Evolutionary conservation across 2,888 invertebrate species (phyloP).

Genomic region (Petrolisthes manimaculis): DNA sequence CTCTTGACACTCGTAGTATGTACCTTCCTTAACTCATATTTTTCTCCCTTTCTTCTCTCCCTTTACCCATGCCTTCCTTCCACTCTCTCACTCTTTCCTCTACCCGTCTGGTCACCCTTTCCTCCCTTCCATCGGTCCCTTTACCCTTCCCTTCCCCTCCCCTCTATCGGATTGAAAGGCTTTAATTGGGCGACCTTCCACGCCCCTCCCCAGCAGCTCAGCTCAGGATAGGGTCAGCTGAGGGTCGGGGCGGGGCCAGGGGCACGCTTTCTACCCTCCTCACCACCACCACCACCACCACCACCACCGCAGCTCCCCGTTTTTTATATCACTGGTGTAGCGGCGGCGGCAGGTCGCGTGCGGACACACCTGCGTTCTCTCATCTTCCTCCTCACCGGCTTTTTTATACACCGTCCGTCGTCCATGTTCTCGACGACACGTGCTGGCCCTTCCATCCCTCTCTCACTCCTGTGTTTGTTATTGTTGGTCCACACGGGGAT

Average conservation of each 20-base stretch:
- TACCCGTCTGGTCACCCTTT: constrained; percentile 13
- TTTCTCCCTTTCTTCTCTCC: too few relatives aligned
- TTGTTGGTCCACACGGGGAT: too few relatives aligned
- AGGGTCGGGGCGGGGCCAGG: constrained; percentile 38
- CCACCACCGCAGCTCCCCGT: constrained; percentile 34
- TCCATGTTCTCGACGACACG: not conserved
- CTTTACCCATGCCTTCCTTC: too few relatives aligned
- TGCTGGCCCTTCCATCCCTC: too few relatives aligned
- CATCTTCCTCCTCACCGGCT: too few relatives aligned
- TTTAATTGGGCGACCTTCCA: constrained; percentile 41
- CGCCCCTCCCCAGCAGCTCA: constrained; percentile 31
- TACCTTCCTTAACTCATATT: too few relatives aligned
- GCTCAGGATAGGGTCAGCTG: constrained; percentile 47
- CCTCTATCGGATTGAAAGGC: constrained; percentile 25
- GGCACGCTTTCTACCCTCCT: not conserved
- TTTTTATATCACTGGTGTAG: constrained; percentile 45
- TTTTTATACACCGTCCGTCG: not conserved
- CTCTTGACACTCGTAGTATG: too few relatives aligned
- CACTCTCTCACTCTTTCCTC: too few relatives aligned
- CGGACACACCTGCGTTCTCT: not conserved
- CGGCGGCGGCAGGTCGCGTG: constrained; percentile 35
- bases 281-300: not conserved
- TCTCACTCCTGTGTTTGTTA: too few relatives aligned
- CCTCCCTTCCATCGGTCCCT: constrained; percentile 3
- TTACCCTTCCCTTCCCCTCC: constrained; percentile 22